Evolutionary conservation across 2,797 vertebrate species (phyloP).

Genomic region (Buceros bicornis): DNA sequence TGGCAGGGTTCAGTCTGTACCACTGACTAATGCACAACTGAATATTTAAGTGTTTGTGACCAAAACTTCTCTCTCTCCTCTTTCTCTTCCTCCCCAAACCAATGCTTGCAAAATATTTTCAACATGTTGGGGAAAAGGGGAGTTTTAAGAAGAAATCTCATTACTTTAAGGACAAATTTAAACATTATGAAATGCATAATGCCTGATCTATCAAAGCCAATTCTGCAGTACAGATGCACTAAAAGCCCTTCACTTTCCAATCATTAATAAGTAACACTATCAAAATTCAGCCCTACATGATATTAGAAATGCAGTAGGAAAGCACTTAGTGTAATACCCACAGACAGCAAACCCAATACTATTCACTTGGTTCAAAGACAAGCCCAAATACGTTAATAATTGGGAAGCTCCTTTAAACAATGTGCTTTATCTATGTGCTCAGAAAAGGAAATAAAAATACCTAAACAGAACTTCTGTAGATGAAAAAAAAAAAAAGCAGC

Average conservation of each 20-base stretch:
- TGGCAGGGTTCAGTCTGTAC: not conserved
- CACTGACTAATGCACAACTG: not conserved
- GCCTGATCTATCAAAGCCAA: not conserved
- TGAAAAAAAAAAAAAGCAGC: not conserved
- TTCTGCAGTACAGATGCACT: not conserved
- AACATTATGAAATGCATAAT: not conserved
- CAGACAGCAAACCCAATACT: not conserved
- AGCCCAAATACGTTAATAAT: not conserved
- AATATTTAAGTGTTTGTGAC: not conserved
- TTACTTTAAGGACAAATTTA: not conserved
- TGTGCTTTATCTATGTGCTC: not conserved
- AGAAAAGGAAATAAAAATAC: not conserved
- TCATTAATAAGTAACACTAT: slow-evolving; percentile 21
- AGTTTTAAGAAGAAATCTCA: not conserved
- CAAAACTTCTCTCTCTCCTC: not conserved
- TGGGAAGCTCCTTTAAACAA: slow-evolving; percentile 11
- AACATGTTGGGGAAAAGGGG: not conserved
- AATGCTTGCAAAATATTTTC: not conserved
- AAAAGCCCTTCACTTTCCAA: slow-evolving; percentile 28
- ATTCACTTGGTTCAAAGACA: slow-evolving; percentile 1
- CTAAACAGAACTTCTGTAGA: not conserved
- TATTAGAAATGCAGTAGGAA: not conserved
- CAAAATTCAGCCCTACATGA: slow-evolving; percentile 36
- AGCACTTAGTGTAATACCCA: slow-evolving; percentile 40
- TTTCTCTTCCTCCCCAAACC: not conserved